Percentiles rank a stretch among this genome's conserved stretches.
phyloP scores from a whole-genome alignment of 2,888 invertebrate genomes.

The Cantharis flavilabris region DNA sequence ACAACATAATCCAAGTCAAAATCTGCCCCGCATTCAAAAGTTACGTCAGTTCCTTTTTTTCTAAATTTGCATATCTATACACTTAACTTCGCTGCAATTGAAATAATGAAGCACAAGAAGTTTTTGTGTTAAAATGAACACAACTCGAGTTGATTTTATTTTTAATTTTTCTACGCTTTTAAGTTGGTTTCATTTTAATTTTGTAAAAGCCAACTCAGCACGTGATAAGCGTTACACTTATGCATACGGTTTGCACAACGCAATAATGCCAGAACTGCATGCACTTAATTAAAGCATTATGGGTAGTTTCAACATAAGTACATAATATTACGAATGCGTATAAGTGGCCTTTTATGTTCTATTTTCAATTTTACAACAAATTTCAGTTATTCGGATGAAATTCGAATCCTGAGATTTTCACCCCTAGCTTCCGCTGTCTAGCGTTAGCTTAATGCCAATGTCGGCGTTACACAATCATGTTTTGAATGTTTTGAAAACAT shows the following conservation, averaged over 20 bases:
- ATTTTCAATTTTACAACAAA: background rate
- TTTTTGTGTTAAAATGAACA: background rate
- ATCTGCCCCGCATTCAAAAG: background rate
- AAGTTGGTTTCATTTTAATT: background rate
- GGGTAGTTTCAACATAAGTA: background rate
- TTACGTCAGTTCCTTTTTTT: background rate
- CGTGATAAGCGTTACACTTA: background rate
- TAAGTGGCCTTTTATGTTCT: background rate
- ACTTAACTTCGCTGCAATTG: background rate
- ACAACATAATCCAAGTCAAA: background rate
- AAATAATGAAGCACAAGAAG: background rate
- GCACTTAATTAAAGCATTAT: background rate
- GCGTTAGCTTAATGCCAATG: no score
- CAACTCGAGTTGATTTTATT: background rate
- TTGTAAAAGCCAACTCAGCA: background rate
- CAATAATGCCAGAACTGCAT: background rate
- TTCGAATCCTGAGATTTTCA: no score
- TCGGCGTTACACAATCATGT: no score
- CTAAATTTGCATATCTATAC: background rate
- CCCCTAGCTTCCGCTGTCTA: no score
- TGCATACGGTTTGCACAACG: background rate
- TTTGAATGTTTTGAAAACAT: no score
- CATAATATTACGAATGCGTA: background rate
- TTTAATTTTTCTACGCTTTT: background rate
- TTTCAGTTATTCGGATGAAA: background rate